phyloP scores from a whole-genome alignment of 2,888 invertebrate genomes.

The Drosophila buzzatii region DNA sequence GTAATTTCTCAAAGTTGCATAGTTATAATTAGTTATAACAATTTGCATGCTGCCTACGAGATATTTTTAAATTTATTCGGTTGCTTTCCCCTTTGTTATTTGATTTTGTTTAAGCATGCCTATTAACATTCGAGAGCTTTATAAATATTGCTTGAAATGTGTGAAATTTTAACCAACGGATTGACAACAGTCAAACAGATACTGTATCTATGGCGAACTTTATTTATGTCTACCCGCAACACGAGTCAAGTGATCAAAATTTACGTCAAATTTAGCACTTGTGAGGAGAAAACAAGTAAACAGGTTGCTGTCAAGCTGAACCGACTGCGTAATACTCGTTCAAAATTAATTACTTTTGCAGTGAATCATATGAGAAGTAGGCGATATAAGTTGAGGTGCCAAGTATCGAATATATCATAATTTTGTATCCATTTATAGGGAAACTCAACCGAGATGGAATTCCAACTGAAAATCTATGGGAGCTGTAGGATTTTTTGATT shows the following conservation, averaged over 20 bases:
- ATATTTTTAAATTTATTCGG: conserved; percentile 60
- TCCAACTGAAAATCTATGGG: background rate
- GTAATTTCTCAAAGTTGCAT: conserved; percentile 33
- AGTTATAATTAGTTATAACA: conserved; percentile 63
- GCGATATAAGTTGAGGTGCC: accelerated
- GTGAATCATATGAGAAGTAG: background rate
- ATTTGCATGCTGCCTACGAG: conserved; percentile 60
- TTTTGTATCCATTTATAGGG: background rate
- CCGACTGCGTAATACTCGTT: background rate
- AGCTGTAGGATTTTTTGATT: background rate
- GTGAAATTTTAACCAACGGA: conserved; percentile 25
- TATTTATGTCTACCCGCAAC: conserved; percentile 48
- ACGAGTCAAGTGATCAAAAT: conserved; percentile 64
- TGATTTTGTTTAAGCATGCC: conserved; percentile 1
- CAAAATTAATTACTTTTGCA: background rate
- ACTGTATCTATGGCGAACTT: conserved; percentile 18
- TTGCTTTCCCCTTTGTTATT: conserved; percentile 26
- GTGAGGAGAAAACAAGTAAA: conserved; percentile 6
- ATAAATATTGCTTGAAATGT: conserved; percentile 18
- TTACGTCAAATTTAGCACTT: conserved; percentile 35
- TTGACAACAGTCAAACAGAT: conserved; percentile 14
- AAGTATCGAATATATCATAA: too few species aligned
- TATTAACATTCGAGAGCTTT: conserved; percentile 29
- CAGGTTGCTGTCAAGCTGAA: background rate
- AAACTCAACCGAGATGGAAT: background rate